These are phyloP conservation scores for Erynnis tages DNA, from an alignment of 2,888 invertebrate genomes.

Conservation along the genomic window DNA sequence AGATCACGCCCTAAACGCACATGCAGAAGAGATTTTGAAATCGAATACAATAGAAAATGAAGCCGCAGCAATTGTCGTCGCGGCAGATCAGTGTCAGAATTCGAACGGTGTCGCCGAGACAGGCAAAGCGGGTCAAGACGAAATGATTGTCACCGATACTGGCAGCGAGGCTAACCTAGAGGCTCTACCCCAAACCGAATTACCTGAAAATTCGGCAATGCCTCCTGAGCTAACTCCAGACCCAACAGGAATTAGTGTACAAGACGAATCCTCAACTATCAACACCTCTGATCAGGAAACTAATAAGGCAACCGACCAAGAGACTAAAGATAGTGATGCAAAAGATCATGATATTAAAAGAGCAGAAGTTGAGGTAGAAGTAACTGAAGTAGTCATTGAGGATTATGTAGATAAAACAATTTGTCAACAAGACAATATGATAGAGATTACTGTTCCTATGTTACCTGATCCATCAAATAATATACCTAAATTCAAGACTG, in stretches of 20 bases:
- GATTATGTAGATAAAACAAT: constrained; percentile 31
- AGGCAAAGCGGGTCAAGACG: constrained; percentile 33
- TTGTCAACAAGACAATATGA: constrained; percentile 30
- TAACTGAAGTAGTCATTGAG: constrained; percentile 33
- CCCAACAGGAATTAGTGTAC: background rate
- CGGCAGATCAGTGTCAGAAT: constrained; percentile 57
- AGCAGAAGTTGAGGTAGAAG: constrained; percentile 2
- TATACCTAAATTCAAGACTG: constrained; percentile 56
- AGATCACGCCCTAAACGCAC: constrained; percentile 44
- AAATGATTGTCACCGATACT: constrained; percentile 29
- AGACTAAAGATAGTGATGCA: background rate
- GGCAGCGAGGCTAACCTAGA: constrained; percentile 27
- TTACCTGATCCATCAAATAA: constrained; percentile 34
- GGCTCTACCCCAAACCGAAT: constrained; percentile 22
- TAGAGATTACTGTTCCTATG: constrained; percentile 38
- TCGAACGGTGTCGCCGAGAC: constrained; percentile 60
- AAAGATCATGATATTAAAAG: background rate
- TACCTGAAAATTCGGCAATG: constrained; percentile 19
- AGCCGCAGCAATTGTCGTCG: constrained; percentile 39
- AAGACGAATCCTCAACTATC: background rate
- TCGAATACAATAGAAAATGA: constrained; percentile 41
- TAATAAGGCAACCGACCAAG: background rate
- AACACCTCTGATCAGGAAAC: background rate
- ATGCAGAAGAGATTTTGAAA: constrained; percentile 47
- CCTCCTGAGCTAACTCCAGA: background rate